Conservation (phyloP, 1,140 invertebrate species). For the Bombus impatiens region DNA sequence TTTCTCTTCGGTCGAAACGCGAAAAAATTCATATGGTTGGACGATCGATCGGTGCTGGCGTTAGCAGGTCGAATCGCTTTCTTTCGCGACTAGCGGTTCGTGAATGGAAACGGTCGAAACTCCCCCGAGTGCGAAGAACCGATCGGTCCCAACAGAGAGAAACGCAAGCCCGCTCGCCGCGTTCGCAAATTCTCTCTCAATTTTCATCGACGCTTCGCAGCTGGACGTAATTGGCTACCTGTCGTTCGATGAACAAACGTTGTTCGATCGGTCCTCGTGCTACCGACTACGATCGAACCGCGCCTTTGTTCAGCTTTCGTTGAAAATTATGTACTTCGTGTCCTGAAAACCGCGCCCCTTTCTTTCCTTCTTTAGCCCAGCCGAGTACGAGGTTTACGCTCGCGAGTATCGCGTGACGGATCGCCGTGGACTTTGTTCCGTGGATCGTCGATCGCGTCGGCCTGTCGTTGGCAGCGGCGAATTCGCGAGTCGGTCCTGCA, state of each 20-base stretch:
- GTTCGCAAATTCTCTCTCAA: conserved; percentile 68
- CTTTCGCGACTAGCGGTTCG: no score
- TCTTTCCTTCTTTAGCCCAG: neutral
- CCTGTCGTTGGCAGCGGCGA: neutral
- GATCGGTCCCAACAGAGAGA: neutral
- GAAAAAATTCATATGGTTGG: no score
- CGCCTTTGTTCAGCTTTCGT: conserved; percentile 31
- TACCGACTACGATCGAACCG: neutral
- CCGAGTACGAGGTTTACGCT: conserved; percentile 22
- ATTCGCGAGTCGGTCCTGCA: no score
- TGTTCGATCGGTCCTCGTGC: conserved; percentile 44
- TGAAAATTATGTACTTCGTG: conserved; percentile 52
- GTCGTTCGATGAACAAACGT: conserved; percentile 45
- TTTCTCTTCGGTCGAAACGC: neutral
- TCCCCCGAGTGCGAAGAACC: conserved; percentile 1
- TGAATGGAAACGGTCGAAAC: neutral
- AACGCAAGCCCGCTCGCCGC: neutral
- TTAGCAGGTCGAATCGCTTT: no score
- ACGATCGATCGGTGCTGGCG: no score
- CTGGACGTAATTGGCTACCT: conserved; percentile 66
- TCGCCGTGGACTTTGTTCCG: neutral
- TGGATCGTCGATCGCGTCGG: neutral
- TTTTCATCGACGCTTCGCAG: conserved; percentile 66
- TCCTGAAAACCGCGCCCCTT: neutral
- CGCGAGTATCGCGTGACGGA: conserved; percentile 51